These are phyloP conservation scores for Sphaeridia pumilis DNA, from an alignment of 2,888 invertebrate genomes.

Conservation along the genomic window DNA sequence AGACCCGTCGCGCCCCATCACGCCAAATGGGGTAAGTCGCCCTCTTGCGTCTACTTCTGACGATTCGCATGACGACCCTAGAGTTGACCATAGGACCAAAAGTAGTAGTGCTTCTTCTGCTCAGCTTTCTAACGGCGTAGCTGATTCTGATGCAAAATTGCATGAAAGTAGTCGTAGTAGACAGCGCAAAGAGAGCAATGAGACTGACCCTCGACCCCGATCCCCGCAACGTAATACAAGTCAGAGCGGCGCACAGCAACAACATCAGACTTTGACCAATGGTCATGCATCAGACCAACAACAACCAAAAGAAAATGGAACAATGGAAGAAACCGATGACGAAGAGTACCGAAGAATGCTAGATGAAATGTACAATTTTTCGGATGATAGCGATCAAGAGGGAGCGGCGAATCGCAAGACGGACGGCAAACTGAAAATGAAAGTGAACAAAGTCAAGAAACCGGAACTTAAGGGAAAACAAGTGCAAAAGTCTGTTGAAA, in stretches of 20 bases:
- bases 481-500: background rate
- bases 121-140: background rate
- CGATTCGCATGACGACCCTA: background rate
- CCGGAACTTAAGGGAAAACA: background rate
- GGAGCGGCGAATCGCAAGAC: background rate
- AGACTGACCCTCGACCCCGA: background rate
- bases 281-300: too few species aligned
- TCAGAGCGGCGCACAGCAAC: too few species aligned
- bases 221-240: too few species aligned
- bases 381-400: too few species aligned
- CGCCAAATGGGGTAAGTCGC: slow-evolving; percentile 6
- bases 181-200: background rate
- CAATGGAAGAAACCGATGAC: background rate
- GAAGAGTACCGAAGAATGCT: background rate
- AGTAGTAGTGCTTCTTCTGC: background rate
- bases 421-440: background rate
- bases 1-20: slow-evolving; percentile 4
- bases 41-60: background rate
- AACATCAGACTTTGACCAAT: too few species aligned
- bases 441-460: background rate
- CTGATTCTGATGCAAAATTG: background rate
- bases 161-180: background rate
- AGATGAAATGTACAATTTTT: slow-evolving; percentile 7
- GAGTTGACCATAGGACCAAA: background rate
- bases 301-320: background rate